These are phyloP conservation scores for Muscicapa striata DNA, from an alignment of 2,797 vertebrate genomes.

Conservation along the genomic window DNA sequence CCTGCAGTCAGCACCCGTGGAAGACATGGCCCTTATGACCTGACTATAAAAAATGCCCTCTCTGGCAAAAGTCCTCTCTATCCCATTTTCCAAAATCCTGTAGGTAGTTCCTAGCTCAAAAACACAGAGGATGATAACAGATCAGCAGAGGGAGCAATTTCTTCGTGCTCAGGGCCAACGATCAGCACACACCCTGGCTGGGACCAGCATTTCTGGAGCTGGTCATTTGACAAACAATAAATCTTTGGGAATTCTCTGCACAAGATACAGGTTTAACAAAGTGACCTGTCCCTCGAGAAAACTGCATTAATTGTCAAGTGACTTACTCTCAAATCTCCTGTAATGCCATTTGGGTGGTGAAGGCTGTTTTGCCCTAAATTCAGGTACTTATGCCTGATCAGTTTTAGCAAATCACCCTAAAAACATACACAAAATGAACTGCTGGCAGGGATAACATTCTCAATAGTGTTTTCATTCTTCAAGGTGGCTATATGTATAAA, in stretches of 20 bases:
- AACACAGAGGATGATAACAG: neutral
- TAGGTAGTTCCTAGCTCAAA: neutral
- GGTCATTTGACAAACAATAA: neutral
- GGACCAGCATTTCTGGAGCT: neutral
- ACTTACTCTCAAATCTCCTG: neutral
- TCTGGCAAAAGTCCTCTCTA: neutral
- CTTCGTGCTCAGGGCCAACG: neutral
- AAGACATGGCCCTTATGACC: neutral
- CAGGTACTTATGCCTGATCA: neutral
- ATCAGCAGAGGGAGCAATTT: constrained; percentile 26
- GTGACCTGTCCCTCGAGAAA: neutral
- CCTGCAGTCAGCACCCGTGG: neutral
- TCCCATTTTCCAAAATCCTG: neutral
- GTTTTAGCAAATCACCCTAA: neutral
- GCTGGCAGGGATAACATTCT: neutral
- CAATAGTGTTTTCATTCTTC: neutral
- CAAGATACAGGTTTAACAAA: neutral
- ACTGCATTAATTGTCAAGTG: neutral
- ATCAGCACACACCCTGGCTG: neutral
- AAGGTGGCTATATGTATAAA: neutral
- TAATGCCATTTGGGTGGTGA: neutral
- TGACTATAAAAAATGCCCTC: neutral
- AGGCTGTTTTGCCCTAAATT: neutral
- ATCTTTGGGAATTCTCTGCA: neutral
- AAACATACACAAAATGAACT: neutral